A percentile compares a stretch with the other conserved stretches of the same genome.
Evolutionary conservation across 2,888 invertebrate genomes (phyloP).

Genomic region (Parnassius apollo): DNA sequence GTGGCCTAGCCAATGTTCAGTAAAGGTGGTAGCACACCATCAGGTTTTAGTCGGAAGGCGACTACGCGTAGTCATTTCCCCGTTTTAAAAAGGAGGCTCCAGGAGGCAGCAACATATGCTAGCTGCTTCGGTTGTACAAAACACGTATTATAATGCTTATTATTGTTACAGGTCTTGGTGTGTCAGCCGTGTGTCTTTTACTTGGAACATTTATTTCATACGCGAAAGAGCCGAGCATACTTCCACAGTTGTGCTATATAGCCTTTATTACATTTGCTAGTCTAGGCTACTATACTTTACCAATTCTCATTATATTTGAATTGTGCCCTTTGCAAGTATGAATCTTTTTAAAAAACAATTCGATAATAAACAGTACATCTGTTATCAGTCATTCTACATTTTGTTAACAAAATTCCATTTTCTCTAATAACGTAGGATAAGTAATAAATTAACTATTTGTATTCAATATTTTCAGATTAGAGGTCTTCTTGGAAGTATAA

Average conservation of each 20-base stretch:
- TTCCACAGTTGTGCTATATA: conserved; percentile 45
- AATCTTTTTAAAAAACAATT: background rate
- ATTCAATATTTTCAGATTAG: conserved; percentile 67
- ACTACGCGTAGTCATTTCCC: too few relatives aligned
- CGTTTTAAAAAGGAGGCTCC: too few relatives aligned
- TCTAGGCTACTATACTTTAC: conserved; percentile 53
- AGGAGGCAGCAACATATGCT: too few relatives aligned
- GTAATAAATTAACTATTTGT: background rate
- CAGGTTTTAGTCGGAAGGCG: too few relatives aligned
- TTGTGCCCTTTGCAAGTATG: conserved; percentile 61
- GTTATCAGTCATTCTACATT: too few relatives aligned
- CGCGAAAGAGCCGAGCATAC: conserved; percentile 28
- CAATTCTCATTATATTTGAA: conserved; percentile 55
- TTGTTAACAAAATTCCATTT: too few relatives aligned
- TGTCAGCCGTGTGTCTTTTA: conserved; percentile 38
- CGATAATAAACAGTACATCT: too few relatives aligned
- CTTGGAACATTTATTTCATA: conserved; percentile 38
- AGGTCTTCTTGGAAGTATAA: conserved; percentile 81
- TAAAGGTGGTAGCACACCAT: too few relatives aligned
- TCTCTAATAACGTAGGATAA: too few relatives aligned
- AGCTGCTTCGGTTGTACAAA: too few relatives aligned
- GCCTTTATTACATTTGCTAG: conserved; percentile 45
- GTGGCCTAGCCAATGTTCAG: too few relatives aligned
- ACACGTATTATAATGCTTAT: too few relatives aligned
- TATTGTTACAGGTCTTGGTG: conserved; percentile 49